These are phyloP conservation scores for Paramuricea clavata DNA, from an alignment of 92 coral and sea anemone genomes.

Conservation along the genomic window DNA sequence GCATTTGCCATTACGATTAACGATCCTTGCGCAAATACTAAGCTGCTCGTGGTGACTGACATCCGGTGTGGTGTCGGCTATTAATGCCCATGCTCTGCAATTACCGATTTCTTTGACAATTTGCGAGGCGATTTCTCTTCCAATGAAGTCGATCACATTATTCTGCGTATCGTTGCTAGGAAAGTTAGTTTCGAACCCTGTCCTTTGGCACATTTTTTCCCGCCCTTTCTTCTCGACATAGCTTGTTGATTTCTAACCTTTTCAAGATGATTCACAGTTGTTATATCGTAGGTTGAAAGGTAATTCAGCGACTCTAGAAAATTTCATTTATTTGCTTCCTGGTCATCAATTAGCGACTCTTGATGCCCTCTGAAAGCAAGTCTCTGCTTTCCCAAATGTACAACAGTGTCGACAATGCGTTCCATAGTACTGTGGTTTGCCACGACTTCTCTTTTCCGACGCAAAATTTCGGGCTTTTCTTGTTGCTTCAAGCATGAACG, in stretches of 20 bases:
- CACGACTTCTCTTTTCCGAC: background rate
- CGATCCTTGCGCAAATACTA: conserved; percentile 26
- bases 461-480: background rate
- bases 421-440: background rate
- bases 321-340: conserved; percentile 26
- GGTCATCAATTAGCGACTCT: conserved; percentile 21
- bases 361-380: conserved; percentile 27
- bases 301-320: conserved; percentile 26
- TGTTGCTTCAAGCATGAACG: conserved; percentile 1
- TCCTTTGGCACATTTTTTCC: background rate
- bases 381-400: conserved; percentile 22
- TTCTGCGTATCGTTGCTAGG: conserved; percentile 32
- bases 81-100: conserved; percentile 38
- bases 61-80: conserved; percentile 42
- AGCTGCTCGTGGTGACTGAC: conserved; percentile 31
- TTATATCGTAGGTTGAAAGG: conserved; percentile 35
- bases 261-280: conserved; percentile 23
- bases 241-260: background rate
- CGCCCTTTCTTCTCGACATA: conserved; percentile 4
- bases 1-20: conserved; percentile 31
- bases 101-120: conserved; percentile 40
- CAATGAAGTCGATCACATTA: conserved; percentile 26
- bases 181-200: conserved; percentile 36
- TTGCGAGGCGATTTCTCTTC: conserved; percentile 27
- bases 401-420: conserved; percentile 28